Evolutionary conservation across 2,888 invertebrate genomes (phyloP).

Genomic region (Scelioninae gen. 2): DNA sequence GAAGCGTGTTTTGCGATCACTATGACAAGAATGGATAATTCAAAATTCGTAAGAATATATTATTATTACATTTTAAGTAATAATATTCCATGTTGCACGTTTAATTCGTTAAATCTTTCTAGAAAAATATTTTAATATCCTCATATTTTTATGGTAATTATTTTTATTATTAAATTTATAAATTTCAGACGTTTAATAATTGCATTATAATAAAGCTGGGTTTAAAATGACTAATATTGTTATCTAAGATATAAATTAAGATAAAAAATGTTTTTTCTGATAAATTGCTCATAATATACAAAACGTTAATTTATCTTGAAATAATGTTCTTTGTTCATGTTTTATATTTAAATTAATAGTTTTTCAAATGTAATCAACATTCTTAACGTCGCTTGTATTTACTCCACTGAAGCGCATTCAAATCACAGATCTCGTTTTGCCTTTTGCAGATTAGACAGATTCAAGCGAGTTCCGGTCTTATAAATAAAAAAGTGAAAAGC

Average conservation of each 20-base stretch:
- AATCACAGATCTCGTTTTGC: conserved; percentile 40
- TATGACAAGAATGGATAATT: conserved; percentile 54
- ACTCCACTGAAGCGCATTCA: conserved; percentile 22
- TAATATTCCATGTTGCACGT: too few species aligned
- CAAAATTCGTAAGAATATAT: conserved; percentile 13
- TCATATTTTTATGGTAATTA: not conserved
- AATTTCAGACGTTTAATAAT: too few species aligned
- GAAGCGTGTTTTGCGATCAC: conserved; percentile 50
- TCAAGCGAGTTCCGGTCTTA: conserved; percentile 20
- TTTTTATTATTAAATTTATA: not conserved
- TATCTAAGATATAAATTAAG: conserved; percentile 15
- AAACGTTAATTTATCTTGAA: conserved; percentile 1
- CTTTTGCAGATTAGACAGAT: conserved; percentile 27
- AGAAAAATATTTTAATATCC: too few species aligned
- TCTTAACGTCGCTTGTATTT: not conserved
- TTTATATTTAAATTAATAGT: conserved; percentile 7
- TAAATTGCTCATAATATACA: conserved; percentile 13
- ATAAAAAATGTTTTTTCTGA: conserved; percentile 16
- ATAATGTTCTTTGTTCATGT: conserved; percentile 22
- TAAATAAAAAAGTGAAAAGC: conserved; percentile 35
- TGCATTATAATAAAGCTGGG: not conserved
- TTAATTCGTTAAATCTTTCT: too few species aligned
- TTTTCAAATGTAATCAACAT: conserved; percentile 7
- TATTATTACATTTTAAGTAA: conserved; percentile 1
- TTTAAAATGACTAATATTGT: conserved; percentile 16